Evolutionary conservation across 2,113 vertebrate species (phyloP), one percentile per base, ranked within the genome.

Genomic region (Plecturocebus donacophilus): DNA sequence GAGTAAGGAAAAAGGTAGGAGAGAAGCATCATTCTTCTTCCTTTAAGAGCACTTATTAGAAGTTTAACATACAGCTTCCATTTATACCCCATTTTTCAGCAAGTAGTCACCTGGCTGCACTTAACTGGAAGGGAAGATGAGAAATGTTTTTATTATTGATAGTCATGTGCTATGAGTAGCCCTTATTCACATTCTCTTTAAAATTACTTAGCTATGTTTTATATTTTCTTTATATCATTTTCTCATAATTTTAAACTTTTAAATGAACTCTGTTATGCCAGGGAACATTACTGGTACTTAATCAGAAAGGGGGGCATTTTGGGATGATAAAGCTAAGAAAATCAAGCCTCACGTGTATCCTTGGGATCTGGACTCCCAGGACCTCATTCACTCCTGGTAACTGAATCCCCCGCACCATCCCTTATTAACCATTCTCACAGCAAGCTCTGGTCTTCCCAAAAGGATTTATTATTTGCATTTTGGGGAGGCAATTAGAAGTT

Each of bases 401-500:
- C 75, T 92, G 47, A 87, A 61, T 90, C 54, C 23, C 35, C 52
- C 14, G 32, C 17, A 73, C 56, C 3, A 1, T 17, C 68, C 47
- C 40, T 91, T 85, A 88, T 97, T 96, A 97, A 32, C 32, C 45
- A 88, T 71, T 71, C 66, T 88, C 42, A 68, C 6, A 80, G 66
- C 64, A 79, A 93, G 52, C 38, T 6, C 52, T 64, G 32, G 17
- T 88, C 73, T 32, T 91, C 91, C 95, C 82, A 58, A 49, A 96
- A 95, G 96, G 83, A 89, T 79, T 93, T 94, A 66, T 93, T 70
- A 90, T 73, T 88, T 89, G 58, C 90, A 49, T 73, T 73, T 93
- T 88, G 86, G 66, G 49, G 54, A 96, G 17, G 73, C 89, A 96
- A 88, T 95, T 97, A 97, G 79, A 92, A 95, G 58, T 76, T 86